A percentile compares a stretch with the other conserved stretches of the same genome.
phyloP scores from a whole-genome alignment of 2,113 vertebrate species.

The Silurus asotus region DNA sequence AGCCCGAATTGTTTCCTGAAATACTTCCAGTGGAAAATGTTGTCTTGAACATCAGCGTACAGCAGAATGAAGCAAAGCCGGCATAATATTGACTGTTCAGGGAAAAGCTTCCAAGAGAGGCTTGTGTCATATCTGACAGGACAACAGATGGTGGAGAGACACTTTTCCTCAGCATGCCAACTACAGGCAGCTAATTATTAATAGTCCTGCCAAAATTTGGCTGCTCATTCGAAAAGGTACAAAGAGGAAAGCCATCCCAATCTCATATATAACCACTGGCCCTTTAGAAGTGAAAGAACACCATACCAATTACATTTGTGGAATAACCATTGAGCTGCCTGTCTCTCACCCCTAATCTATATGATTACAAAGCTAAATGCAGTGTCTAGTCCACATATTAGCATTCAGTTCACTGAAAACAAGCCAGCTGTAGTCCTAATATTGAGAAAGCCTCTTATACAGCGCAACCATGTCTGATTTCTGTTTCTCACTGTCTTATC shows the following conservation, averaged over 20 bases:
- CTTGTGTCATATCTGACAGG: slow-evolving; percentile 56
- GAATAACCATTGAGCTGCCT: slow-evolving; percentile 9
- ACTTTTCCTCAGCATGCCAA: slow-evolving; percentile 69
- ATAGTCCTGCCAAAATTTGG: slow-evolving; percentile 64
- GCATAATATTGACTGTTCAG: slow-evolving; percentile 39
- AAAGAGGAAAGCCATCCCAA: slow-evolving; percentile 56
- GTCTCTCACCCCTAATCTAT: neutral
- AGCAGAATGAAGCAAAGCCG: slow-evolving; percentile 35
- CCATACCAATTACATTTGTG: neutral
- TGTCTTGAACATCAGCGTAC: slow-evolving; percentile 18
- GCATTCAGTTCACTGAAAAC: neutral
- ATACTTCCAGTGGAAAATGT: neutral
- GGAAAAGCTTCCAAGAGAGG: slow-evolving; percentile 38
- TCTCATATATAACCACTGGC: neutral
- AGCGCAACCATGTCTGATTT: neutral
- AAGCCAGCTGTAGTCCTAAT: neutral
- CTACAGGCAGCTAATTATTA: slow-evolving; percentile 58
- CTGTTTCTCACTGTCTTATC: neutral
- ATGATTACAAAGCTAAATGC: slow-evolving; percentile 9
- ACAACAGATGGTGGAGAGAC: slow-evolving; percentile 73
- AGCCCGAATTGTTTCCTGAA: neutral
- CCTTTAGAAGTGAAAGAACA: neutral
- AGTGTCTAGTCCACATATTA: neutral
- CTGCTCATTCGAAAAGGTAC: slow-evolving; percentile 65
- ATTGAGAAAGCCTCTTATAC: neutral